These are phyloP conservation scores for Brenthis hecate DNA, from an alignment of 2,888 invertebrate species.

Conservation along the genomic window DNA sequence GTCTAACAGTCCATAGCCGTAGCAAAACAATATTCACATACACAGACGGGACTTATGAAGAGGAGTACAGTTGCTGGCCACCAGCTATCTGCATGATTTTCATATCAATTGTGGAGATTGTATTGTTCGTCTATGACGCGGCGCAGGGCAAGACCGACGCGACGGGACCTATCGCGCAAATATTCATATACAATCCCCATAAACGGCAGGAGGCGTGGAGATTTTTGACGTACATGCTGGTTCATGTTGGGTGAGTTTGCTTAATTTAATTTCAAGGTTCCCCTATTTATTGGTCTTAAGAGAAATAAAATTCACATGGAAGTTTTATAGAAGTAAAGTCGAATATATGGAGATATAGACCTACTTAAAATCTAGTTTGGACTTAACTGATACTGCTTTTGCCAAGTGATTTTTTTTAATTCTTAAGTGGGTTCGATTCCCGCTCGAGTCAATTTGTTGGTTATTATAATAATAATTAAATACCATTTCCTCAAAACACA, in stretches of 20 bases:
- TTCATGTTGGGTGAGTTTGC: constrained; percentile 92
- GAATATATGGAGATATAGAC: too few species aligned
- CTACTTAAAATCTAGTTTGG: too few species aligned
- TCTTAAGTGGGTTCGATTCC: too few species aligned
- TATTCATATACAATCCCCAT: constrained; percentile 94
- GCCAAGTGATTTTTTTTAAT: too few species aligned
- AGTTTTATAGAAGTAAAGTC: too few species aligned
- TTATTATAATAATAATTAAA: too few species aligned
- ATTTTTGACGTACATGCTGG: constrained; percentile 97
- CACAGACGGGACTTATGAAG: constrained; percentile 91
- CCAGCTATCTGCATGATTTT: constrained; percentile 96
- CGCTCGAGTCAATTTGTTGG: too few species aligned
- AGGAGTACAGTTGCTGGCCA: constrained; percentile 96
- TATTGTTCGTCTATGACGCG: constrained; percentile 84
- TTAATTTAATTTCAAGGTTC: neutral
- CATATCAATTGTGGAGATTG: constrained; percentile 93
- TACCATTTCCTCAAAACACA: too few species aligned
- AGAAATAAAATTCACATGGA: neutral
- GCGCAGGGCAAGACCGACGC: constrained; percentile 71
- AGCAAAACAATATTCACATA: constrained; percentile 71
- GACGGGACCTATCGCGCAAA: constrained; percentile 89
- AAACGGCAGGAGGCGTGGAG: constrained; percentile 95
- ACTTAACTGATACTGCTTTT: too few species aligned
- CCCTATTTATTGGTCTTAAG: neutral
- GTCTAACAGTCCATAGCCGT: constrained; percentile 57